Conservation (phyloP, 1,140 invertebrate genomes). For the Penaeus indicus region DNA sequence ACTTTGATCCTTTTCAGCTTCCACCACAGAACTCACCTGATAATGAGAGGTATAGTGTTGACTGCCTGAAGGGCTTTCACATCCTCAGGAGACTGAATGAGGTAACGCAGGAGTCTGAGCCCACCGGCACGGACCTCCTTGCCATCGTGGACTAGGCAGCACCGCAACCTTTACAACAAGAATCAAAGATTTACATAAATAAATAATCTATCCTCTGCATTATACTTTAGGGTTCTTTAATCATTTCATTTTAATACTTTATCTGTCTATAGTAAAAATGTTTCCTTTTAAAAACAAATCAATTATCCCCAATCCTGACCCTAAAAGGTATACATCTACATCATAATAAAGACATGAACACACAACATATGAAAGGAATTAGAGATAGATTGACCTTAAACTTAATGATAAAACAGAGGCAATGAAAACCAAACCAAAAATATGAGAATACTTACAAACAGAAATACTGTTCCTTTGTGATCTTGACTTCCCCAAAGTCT, state of each 20-base stretch:
- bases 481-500: slow-evolving; percentile 60
- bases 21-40: slow-evolving; percentile 44
- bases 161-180: slow-evolving; percentile 80
- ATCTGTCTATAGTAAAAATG: no score
- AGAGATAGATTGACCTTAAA: not conserved
- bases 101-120: slow-evolving; percentile 86
- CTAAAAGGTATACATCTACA: not conserved
- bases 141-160: slow-evolving; percentile 86
- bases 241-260: no score
- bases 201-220: no score
- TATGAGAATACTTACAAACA: slow-evolving; percentile 52
- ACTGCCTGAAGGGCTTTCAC: slow-evolving; percentile 83
- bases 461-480: slow-evolving; percentile 56
- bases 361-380: not conserved
- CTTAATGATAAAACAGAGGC: not conserved
- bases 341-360: not conserved
- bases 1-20: no score
- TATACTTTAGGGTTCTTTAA: no score
- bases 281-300: no score
- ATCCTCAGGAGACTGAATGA: slow-evolving; percentile 83
- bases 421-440: slow-evolving; percentile 13
- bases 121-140: slow-evolving; percentile 90
- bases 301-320: no score
- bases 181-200: no score
- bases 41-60: slow-evolving; percentile 68